These are phyloP conservation scores for Noctua janthina DNA, from an alignment of 2,888 invertebrate species.

Conservation along the genomic window DNA sequence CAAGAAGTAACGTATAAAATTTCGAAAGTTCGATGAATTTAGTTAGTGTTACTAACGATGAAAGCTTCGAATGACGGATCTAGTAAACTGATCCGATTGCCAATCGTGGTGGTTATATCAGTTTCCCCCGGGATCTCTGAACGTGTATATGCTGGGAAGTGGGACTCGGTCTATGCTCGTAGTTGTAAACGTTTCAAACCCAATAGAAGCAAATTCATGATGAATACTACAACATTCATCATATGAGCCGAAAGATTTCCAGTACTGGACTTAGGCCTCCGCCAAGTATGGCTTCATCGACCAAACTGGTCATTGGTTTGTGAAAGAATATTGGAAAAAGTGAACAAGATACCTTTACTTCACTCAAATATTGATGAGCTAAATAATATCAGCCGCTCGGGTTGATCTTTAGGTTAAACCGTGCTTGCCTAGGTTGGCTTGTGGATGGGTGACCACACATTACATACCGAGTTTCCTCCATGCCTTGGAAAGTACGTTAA, in stretches of 20 bases:
- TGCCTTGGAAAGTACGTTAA: no score
- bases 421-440: no score
- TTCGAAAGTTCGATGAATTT: slow-evolving; percentile 1
- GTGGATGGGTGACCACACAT: no score
- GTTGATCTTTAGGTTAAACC: no score
- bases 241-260: background rate
- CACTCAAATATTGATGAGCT: background rate
- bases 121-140: slow-evolving; percentile 22
- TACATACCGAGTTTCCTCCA: no score
- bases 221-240: background rate
- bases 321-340: background rate
- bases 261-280: background rate
- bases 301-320: background rate
- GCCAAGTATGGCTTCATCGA: background rate
- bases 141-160: background rate
- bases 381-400: no score
- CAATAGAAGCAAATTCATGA: background rate
- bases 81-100: slow-evolving; percentile 41
- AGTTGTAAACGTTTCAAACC: slow-evolving; percentile 3
- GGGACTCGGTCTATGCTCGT: background rate
- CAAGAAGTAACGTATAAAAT: slow-evolving; percentile 13
- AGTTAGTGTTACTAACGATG: slow-evolving; percentile 13
- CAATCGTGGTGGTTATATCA: slow-evolving; percentile 33
- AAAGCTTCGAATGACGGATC: slow-evolving; percentile 27
- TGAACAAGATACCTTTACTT: background rate